phyloP scores from a whole-genome alignment of 2,113 vertebrate species.

The Scolopax mira region DNA sequence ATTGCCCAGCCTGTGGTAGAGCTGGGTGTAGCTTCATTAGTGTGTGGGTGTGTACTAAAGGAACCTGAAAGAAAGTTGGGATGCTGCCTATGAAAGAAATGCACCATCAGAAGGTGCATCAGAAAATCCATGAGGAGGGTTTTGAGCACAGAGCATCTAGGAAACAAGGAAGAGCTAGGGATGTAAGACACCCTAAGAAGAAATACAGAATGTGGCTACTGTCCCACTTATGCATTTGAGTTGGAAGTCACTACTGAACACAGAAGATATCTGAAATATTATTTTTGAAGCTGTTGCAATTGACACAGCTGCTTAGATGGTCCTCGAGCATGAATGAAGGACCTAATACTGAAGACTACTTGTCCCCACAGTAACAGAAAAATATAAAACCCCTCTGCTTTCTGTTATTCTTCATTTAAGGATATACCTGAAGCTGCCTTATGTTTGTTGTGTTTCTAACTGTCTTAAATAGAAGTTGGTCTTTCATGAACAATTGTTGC shows the following conservation, averaged over 20 bases:
- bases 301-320: neutral
- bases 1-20: neutral
- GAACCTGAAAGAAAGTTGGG: neutral
- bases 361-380: neutral
- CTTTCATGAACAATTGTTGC: conserved; percentile 2
- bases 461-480: neutral
- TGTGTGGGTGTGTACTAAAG: neutral
- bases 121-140: too few species aligned
- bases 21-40: neutral
- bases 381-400: neutral
- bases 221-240: neutral
- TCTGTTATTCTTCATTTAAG: neutral
- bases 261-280: neutral
- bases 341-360: neutral
- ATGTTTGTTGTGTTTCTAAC: neutral
- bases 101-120: neutral
- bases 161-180: neutral
- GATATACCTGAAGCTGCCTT: neutral
- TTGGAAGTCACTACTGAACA: neutral
- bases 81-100: neutral
- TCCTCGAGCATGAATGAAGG: neutral
- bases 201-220: neutral
- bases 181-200: neutral
- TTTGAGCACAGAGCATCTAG: neutral
- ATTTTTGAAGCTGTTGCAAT: neutral